Base-by-base conservation (phyloP, 2,113 vertebrate genomes). In the Natator depressus region DNA sequence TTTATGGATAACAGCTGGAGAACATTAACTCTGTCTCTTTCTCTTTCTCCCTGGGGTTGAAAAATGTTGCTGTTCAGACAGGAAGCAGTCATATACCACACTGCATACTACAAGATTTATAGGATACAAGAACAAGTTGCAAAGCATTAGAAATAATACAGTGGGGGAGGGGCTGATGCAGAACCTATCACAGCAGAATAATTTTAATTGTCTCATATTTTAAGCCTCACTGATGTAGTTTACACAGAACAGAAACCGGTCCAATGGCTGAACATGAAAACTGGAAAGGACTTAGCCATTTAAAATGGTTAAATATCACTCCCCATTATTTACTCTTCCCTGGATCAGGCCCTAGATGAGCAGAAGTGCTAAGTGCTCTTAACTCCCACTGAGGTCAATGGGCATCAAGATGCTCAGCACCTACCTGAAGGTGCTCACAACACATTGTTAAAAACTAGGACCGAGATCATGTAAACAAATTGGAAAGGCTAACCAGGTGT, bases 1-100 rank as follows among this genome's bases (percentile, higher is more conserved):
- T 97, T 98, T 97, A 96, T 54, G 97, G 93, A 92, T 88, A 98
- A 98, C 98, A 99, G 98, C 98, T 98, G 98, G 98, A 98, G 98
- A 98, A 96, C 98, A 98, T 98, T 98, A 98, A 97, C 96, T 95
- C 94, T 97, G 97, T 91, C 96, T 96, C 96, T 96, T 96, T 96
- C 72, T 3, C 88, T 93, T 84, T 85, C 93, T 98, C 97, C 98
- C 97, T 93, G 88, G 97, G 96, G 97, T 90, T 98, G 96, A 92
- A 95, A 91, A 97, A 96, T 96, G 96, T 95, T 92, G 96, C 97
- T 97, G 96, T 97, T 98, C 97, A 98, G 98, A 98, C 98, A 98
- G 98, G 98, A 99, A 98, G 98, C 97, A 96, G 97, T 98, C 98
- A 97, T 92, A 95, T 95, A 97, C 89, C 95, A 93, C 93, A 96